Evolutionary conservation across 1,140 invertebrate genomes (phyloP), one percentile per base, ranked within the genome.

Genomic region (Hyphantria cunea): DNA sequence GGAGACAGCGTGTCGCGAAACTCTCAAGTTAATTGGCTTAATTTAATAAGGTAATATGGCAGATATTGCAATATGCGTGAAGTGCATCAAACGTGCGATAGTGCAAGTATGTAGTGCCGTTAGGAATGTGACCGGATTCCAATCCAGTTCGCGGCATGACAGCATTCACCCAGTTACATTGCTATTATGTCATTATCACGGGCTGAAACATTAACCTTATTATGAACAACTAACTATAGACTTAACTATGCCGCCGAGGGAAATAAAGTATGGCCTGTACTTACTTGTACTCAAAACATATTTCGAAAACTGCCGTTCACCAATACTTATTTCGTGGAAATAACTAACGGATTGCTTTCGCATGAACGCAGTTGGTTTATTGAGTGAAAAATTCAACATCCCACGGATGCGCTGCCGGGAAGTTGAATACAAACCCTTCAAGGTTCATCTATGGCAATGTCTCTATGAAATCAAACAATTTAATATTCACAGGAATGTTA

Each of bases 71-170:
- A 50, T 55, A 44, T 53, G 47, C 67, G 72, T 66, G 53, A 66
- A 70, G 63, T 79, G 70, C 71, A 78, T 81, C 73, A 78, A 79
- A 76, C 67, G 67, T 66, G 67, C 72, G 72, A 74, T 68, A 81
- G 83, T 82, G 79, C 79, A 80, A 84, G 78, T 80, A 80, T 78
- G 68, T 8, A 56, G 53, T 64, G 66, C 80, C 79, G 86, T 81
- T 86, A 86, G 82, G 80, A 83, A 85, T 84, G 82, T 71, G 84
- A 86, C 84, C 84, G 80, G 84, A 86, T 86, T 89, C 80, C 83
- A 56, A 72, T 66, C 65, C 67, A 63, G 66, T 65, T 64, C 68
- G 66, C 71, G 62, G 51, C 64, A 50, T 73, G 72, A 61, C 68
- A 64, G 75, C 73, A 74, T 72, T 80, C 68, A 76, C 70, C 68